These are phyloP conservation scores for Dolichoris vasculosae DNA, from an alignment of 1,140 invertebrate genomes.

Conservation along the genomic window DNA sequence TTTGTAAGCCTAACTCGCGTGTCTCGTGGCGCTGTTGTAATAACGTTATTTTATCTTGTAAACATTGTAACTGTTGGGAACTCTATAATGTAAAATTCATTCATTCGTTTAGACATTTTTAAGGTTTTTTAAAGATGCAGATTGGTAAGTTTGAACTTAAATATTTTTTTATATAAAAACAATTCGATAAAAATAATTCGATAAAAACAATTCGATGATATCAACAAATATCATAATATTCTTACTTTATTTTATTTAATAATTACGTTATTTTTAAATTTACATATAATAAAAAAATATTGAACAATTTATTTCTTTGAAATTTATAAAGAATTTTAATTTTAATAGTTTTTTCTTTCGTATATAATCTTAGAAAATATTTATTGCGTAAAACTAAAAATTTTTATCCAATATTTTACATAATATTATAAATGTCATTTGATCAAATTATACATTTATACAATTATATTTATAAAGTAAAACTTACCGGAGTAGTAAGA, in stretches of 20 bases:
- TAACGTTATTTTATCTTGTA: conserved; percentile 73
- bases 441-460: neutral
- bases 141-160: too few relatives aligned
- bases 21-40: conserved; percentile 74
- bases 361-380: neutral
- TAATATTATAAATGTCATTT: neutral
- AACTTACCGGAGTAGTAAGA: conserved; percentile 69
- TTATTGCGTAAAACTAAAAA: neutral
- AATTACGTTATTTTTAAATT: too few relatives aligned
- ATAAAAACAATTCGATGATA: too few relatives aligned
- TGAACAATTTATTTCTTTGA: too few relatives aligned
- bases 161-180: too few relatives aligned
- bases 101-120: neutral
- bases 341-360: neutral
- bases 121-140: neutral
- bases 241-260: too few relatives aligned
- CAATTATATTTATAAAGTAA: neutral
- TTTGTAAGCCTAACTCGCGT: conserved; percentile 73
- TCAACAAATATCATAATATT: too few relatives aligned
- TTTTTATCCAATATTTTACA: neutral
- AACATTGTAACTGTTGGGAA: conserved; percentile 68
- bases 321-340: too few relatives aligned
- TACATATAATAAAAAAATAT: too few relatives aligned
- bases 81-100: conserved; percentile 60
- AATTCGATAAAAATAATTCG: too few relatives aligned